Evolutionary conservation across 2,888 invertebrate species (phyloP).

Genomic region (Meiosimyza decipiens): DNA sequence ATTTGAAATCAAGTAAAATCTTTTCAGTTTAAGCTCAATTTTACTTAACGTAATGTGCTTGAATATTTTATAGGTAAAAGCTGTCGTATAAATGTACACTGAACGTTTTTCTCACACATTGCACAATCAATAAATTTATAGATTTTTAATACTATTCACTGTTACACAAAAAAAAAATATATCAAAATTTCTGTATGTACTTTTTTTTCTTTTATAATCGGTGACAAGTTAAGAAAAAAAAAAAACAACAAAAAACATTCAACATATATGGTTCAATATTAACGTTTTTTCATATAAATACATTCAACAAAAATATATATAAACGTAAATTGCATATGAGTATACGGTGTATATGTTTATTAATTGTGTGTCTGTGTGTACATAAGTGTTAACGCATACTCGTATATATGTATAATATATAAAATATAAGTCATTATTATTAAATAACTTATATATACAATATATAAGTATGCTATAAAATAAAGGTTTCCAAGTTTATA

Average conservation of each 20-base stretch:
- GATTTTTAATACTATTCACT: too few species aligned
- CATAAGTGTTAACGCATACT: constrained; percentile 19
- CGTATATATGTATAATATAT: constrained; percentile 1
- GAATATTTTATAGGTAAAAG: neutral
- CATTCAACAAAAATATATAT: constrained; percentile 22
- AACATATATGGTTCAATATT: too few species aligned
- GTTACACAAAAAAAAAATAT: constrained; percentile 29
- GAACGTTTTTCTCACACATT: constrained; percentile 4
- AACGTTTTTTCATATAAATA: too few species aligned
- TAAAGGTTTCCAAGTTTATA: constrained; percentile 38
- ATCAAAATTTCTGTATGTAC: constrained; percentile 39
- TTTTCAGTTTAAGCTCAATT: neutral
- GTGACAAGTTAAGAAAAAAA: too few species aligned
- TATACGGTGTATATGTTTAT: constrained; percentile 19
- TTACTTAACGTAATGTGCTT: neutral
- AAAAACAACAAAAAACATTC: too few species aligned
- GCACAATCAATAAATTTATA: constrained; percentile 16
- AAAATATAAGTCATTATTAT: neutral
- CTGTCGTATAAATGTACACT: constrained; percentile 1
- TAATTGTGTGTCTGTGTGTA: constrained; percentile 19
- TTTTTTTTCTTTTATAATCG: constrained; percentile 13
- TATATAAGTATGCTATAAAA: constrained; percentile 18
- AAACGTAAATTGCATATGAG: neutral
- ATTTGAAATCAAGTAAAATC: neutral
- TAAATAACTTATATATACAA: neutral